Percentiles rank a stretch among this genome's conserved stretches.
Conservation (phyloP, 2,797 vertebrate genomes). For the Acanthopagrus latus region DNA sequence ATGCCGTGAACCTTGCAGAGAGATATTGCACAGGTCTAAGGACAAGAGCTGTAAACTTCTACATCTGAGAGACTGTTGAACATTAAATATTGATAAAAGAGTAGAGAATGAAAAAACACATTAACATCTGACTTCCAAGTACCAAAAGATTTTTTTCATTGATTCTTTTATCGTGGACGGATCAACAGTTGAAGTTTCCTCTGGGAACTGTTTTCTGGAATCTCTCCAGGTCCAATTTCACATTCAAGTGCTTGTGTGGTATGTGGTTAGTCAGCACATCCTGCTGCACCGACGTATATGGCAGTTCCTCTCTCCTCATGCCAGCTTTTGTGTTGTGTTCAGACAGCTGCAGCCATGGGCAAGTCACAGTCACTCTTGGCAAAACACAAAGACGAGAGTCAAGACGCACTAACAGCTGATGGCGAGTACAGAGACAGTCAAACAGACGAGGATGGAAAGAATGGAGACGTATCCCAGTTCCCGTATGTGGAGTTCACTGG, state of each 20-base stretch:
- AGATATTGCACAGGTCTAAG: background rate
- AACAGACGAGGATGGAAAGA: slow-evolving; percentile 85
- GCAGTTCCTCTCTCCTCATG: slow-evolving; percentile 20
- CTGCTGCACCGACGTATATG: slow-evolving; percentile 3
- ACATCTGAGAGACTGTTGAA: too few species aligned
- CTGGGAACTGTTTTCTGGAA: slow-evolving; percentile 43
- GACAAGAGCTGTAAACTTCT: background rate
- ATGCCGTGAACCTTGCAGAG: background rate
- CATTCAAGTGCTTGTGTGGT: slow-evolving; percentile 31
- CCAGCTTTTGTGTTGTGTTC: slow-evolving; percentile 29
- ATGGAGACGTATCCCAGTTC: slow-evolving; percentile 93
- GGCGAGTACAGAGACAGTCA: slow-evolving; percentile 83
- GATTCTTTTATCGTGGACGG: background rate
- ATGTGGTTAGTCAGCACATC: slow-evolving; percentile 41
- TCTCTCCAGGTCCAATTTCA: slow-evolving; percentile 31
- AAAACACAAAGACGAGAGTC: slow-evolving; percentile 88
- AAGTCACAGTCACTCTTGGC: slow-evolving; percentile 91
- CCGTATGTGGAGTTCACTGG: slow-evolving; percentile 88
- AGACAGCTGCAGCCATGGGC: slow-evolving; percentile 88
- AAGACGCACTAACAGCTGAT: slow-evolving; percentile 77
- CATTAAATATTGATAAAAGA: background rate
- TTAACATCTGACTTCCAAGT: background rate
- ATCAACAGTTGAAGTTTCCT: slow-evolving; percentile 14
- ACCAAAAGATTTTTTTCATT: background rate
- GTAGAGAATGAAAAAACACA: background rate